These are phyloP conservation scores for Pterocles burchelli DNA, from an alignment of 2,113 vertebrate species.

Conservation along the genomic window DNA sequence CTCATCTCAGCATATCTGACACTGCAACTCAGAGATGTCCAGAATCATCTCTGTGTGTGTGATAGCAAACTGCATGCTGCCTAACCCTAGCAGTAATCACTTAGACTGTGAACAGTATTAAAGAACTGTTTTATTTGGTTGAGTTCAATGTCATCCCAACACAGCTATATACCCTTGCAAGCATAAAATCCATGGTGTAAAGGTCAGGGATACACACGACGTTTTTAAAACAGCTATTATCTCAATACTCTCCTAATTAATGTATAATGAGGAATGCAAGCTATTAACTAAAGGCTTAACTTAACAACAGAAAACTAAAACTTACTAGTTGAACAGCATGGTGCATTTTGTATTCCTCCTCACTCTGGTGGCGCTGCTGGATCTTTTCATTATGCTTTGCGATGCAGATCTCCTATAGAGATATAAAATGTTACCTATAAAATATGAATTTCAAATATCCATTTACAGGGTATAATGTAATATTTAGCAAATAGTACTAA, in stretches of 20 bases:
- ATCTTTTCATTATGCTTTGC: slow-evolving; percentile 92
- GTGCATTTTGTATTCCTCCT: slow-evolving; percentile 72
- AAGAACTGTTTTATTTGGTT: background rate
- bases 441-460: background rate
- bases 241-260: background rate
- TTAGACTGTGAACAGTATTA: background rate
- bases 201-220: background rate
- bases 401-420: slow-evolving; percentile 91
- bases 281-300: background rate
- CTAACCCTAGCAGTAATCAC: background rate
- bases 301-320: background rate
- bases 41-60: rapidly evolving
- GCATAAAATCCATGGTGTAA: background rate
- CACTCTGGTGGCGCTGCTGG: slow-evolving; percentile 78
- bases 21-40: rapidly evolving
- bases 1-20: background rate
- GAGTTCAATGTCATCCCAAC: background rate
- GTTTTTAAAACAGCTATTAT: background rate
- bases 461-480: background rate
- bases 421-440: slow-evolving; percentile 39
- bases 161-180: background rate
- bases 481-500: background rate
- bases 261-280: background rate
- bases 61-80: background rate
- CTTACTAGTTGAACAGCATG: slow-evolving; percentile 79